Base-by-base conservation (phyloP, 2,797 vertebrate species). In the Neosalanx taihuensis region DNA sequence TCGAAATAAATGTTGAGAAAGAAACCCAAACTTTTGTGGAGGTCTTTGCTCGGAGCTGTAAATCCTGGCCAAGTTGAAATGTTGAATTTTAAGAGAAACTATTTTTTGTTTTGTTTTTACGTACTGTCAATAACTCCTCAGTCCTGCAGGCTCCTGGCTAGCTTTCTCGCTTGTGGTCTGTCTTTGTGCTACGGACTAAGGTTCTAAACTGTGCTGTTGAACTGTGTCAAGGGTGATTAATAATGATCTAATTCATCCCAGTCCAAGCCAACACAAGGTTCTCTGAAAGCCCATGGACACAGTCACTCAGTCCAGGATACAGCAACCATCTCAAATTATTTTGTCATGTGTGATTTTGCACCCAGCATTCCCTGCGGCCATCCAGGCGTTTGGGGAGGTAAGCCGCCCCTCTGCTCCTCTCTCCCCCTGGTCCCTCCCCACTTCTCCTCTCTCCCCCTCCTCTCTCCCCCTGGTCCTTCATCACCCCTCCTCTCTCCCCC, bases 181-280 rank as follows among this genome's bases (percentile, higher is more conserved):
- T 83, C 86, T 49, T 29, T 51, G 57, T 41, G 51, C 88, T 59
- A 64, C 5, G 33, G 33, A 58, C n/a, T 61, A 64, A 12, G 41
- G 76, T 86, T 91, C 91, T 92, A 90, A 90, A 91, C 85, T 86
- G 82, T 73, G 60, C 78, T 58, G 4, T 69, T 81, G 70, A 81
- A 78, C 86, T 79, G 86, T 66, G 61, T 70, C 85, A 74, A n/a
- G 80, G 76, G 80, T 88, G 88, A 91, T 91, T 92, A 89, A 90
- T 91, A 91, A 89, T 81, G 81, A 83, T 76, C 81, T 85, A 88
- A 91, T 90, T 91, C 87, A 90, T 91, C 84, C 78, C 69, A 51
- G 79, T 89, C 86, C 86, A 89, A 88, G 84, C 74, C 82, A 77
- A 84, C 82, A 79, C 60, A 77, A 80, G 77, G 74, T 76, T 72